Base-by-base conservation (phyloP, 1,140 invertebrate genomes). In the Homarus americanus region DNA sequence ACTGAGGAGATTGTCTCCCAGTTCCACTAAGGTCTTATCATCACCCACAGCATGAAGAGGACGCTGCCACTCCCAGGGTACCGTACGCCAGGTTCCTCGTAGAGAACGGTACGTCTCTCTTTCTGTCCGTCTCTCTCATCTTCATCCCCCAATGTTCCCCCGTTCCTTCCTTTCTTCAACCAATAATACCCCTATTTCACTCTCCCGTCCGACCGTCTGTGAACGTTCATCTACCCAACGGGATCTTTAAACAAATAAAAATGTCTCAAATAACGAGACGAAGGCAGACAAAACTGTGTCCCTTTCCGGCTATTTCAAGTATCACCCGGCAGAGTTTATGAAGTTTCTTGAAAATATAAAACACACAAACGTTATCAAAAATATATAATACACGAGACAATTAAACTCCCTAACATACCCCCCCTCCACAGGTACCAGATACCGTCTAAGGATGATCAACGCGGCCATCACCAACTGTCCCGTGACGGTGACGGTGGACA, bases 401-500 rank as follows among this genome's bases (percentile, higher is more conserved):
- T 72, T 72, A 9, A 5, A 72, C 66, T 72, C 12, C 53, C n/a
- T n/a, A n/a, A n/a, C n/a, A 49, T 40, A 17, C 53, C 32, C n/a
- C 76, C 24, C 12, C 40, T 17, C 36, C 44, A 2, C 88, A 95
- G 96, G 96, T 28, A 95, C 95, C 72, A 95, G 96, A 44, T 97
- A 98, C 93, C 95, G 97, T 87, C 97, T 98, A 93, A 95, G 98
- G 15, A 94, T 98, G 28, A 97, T 98, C 75, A 98, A 97, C 93
- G 97, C 97, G 0, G 97, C 97, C 84, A 93, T 98, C 93, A 95
- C 98, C 0, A 98, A 98, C 93, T 98, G 97, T 93, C 98, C 98
- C 0, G 96, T 98, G 75, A 96, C 97, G 93, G 93, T 98, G 73
- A 97, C 97, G 0, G 95, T 98, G 15, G 97, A 98, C 92, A 96